Evolutionary conservation across 37 sponge, comb jelly and placozoan genomes (phyloP), one percentile per base, ranked within the genome.

Genomic region (Haliclona indistincta): DNA sequence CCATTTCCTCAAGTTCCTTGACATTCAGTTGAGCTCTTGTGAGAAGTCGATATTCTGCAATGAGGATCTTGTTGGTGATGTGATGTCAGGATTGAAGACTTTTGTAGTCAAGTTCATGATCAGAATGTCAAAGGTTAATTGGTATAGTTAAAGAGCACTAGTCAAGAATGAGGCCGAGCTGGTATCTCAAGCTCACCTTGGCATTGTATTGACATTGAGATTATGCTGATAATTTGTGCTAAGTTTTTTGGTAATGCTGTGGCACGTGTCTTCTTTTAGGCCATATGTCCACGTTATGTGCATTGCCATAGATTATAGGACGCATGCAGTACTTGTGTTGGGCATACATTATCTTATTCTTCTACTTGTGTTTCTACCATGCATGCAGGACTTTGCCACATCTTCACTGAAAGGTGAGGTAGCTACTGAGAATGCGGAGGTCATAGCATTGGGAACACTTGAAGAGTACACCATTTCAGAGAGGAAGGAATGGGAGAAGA

Each of bases 41-140:
- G 84, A 91, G 72, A 63, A 74, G 0, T 87, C 84, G 22, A 56
- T 77, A 2, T 95, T 79, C 43, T 87, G 81, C 41, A 30, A 79
- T 78, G 68, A 62, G 32, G 22, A 30, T 34, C 2, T 67, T 43
- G 76, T 75, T 20, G 76, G 67, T 41, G 87, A 75, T 53, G 32
- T 66, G 0, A 19, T 80, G 39, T 10, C 69, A 4, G 93, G 82
- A 1, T 79, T 95, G 54, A 91, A 88, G 44, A 25, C 51, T 20
- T 95, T 95, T 88, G 92, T 95, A 2, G 84, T 88, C 11, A 88
- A 85, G 38, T 91, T 95, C 66, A 85, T 95, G 89, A 81, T 95
- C 17, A 62, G 49, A 47, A 95, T 95, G 96, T 84, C 93, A 19
- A 38, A 56, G 58, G 88, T 87, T n/a, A n/a, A n/a, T n/a, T n/a